These are phyloP conservation scores for Coenonympha glycerion DNA, from an alignment of 2,888 invertebrate species.

Conservation along the genomic window DNA sequence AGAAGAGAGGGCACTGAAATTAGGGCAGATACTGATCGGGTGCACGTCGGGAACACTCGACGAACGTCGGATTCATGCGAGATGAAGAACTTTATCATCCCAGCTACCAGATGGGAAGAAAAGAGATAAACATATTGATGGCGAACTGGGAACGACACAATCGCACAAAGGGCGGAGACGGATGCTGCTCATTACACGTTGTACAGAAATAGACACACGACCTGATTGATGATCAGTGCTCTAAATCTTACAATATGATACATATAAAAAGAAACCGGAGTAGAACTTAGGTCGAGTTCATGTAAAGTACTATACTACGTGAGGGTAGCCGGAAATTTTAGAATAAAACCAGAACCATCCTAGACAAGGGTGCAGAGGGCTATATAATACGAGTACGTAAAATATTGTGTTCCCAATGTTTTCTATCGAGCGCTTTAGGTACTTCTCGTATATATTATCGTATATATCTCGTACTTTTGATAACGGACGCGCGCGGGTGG, in stretches of 20 bases:
- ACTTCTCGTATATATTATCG: too few species aligned
- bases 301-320: not conserved
- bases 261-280: not conserved
- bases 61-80: conserved; percentile 36
- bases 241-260: conserved; percentile 7
- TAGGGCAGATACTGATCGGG: conserved; percentile 48
- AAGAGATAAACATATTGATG: conserved; percentile 41
- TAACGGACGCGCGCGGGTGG: too few species aligned
- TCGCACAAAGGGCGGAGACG: conserved; percentile 39
- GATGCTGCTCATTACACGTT: conserved; percentile 49
- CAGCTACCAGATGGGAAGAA: conserved; percentile 33
- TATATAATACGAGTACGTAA: too few species aligned
- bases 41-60: conserved; percentile 51
- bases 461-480: too few species aligned
- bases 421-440: too few species aligned
- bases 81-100: conserved; percentile 31
- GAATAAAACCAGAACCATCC: too few species aligned
- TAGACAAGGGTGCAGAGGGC: too few species aligned
- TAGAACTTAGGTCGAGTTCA: not conserved
- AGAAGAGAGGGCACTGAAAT: conserved; percentile 49
- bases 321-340: too few species aligned
- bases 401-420: too few species aligned
- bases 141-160: conserved; percentile 25
- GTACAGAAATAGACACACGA: conserved; percentile 28
- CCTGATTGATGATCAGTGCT: conserved; percentile 10